A percentile compares a stretch with the other conserved stretches of the same genome.
Evolutionary conservation across 2,888 invertebrate species (phyloP).

Genomic region (Conomelus anceps): DNA sequence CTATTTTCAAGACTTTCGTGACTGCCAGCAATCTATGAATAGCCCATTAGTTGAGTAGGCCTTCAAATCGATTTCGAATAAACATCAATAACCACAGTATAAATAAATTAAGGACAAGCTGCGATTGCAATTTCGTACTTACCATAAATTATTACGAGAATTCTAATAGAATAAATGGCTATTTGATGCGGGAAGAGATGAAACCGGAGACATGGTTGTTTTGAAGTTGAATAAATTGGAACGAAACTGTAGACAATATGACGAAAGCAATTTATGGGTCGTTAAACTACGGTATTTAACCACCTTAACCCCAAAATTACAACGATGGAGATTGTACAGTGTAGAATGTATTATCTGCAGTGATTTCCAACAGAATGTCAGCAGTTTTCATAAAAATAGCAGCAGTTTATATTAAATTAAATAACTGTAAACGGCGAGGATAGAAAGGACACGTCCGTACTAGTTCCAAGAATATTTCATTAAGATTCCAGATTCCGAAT

Average conservation of each 20-base stretch:
- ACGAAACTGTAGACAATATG: not conserved
- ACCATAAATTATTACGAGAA: not conserved
- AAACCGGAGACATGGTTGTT: not conserved
- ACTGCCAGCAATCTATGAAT: not conserved
- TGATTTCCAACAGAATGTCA: not conserved
- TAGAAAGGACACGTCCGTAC: conserved; percentile 10
- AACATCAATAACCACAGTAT: not conserved
- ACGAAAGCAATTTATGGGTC: conserved; percentile 11
- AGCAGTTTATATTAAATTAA: not conserved
- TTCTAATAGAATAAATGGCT: not conserved
- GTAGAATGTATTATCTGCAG: not conserved
- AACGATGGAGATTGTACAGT: not conserved
- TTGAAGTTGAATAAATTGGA: not conserved
- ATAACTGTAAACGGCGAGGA: not conserved
- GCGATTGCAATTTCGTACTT: not conserved
- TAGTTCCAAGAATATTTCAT: not conserved
- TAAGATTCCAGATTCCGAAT: not conserved
- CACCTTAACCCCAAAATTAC: conserved; percentile 8
- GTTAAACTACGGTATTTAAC: not conserved
- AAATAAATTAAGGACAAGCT: not conserved
- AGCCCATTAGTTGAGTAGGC: not conserved
- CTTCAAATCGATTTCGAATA: not conserved
- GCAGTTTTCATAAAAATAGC: not conserved
- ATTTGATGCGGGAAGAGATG: not conserved
- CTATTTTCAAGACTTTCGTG: not conserved